These are phyloP conservation scores for Globodera rostochiensis DNA, from an alignment of 1,140 invertebrate species.

Conservation along the genomic window DNA sequence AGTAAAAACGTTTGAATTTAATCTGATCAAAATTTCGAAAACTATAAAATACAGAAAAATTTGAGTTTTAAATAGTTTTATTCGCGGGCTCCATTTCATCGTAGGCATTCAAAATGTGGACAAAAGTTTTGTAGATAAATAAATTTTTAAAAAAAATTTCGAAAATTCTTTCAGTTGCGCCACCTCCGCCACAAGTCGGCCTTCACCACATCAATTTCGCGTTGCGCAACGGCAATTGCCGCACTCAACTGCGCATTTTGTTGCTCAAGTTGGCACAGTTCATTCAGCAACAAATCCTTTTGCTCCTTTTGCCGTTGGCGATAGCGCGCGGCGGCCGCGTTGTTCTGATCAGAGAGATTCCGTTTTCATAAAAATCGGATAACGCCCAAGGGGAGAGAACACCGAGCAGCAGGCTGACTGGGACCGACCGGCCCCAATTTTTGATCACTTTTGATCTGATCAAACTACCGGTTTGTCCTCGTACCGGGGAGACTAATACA, in stretches of 20 bases:
- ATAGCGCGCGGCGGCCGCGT: constrained; percentile 52
- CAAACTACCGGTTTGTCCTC: no score
- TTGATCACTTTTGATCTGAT: background rate
- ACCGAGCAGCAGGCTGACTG: no score
- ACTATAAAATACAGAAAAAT: no score
- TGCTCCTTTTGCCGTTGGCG: constrained; percentile 40
- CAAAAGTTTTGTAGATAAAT: no score
- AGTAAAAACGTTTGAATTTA: no score
- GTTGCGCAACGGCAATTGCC: constrained; percentile 42
- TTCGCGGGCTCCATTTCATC: no score
- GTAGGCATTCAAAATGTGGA: no score
- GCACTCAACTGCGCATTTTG: constrained; percentile 33
- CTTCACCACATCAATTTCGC: constrained; percentile 44
- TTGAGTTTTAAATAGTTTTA: no score
- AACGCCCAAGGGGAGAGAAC: no score
- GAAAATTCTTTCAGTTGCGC: background rate
- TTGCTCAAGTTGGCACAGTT: background rate
- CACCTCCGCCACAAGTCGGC: constrained; percentile 35
- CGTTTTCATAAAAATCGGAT: no score
- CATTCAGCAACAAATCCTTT: constrained; percentile 34
- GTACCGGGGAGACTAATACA: background rate
- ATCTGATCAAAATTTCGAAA: no score
- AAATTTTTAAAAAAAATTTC: no score
- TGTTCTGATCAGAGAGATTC: constrained; percentile 37
- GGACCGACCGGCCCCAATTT: background rate